Conservation (phyloP, 92 coral and sea anemone species). For the Palythoa grandiflora region DNA sequence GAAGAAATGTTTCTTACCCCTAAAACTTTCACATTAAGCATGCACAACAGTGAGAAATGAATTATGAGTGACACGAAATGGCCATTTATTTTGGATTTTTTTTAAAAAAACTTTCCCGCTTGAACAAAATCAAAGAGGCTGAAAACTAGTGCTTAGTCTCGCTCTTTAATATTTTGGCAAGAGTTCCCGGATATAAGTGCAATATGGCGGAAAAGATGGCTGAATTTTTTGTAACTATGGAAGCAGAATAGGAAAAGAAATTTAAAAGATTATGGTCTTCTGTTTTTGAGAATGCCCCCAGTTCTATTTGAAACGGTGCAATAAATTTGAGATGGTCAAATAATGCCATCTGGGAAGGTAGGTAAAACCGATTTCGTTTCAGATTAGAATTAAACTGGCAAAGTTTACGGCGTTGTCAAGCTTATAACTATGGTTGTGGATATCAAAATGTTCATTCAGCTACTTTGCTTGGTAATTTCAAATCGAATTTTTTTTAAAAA, state of each 20-base stretch:
- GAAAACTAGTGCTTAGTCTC: constrained; percentile 29
- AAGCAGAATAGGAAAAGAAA: constrained; percentile 24
- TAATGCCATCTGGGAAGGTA: constrained; percentile 55
- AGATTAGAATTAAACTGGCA: neutral
- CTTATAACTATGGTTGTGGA: neutral
- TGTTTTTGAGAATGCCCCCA: constrained; percentile 1
- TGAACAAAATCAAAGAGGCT: neutral
- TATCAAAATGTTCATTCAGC: neutral
- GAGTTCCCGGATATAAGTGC: constrained; percentile 36
- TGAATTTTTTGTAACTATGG: constrained; percentile 47
- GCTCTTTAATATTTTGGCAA: neutral
- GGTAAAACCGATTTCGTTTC: neutral
- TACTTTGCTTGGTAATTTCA: too few relatives aligned
- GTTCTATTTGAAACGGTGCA: constrained; percentile 11
- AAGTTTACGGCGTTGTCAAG: constrained; percentile 55
- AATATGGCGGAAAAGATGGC: constrained; percentile 48
- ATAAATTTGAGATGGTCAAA: constrained; percentile 39
- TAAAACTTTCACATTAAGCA: too few relatives aligned
- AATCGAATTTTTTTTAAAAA: neutral
- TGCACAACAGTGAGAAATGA: too few relatives aligned
- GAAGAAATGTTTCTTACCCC: too few relatives aligned
- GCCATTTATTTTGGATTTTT: neutral
- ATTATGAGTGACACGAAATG: neutral
- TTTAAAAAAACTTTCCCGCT: neutral
- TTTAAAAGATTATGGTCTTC: neutral